Conservation (phyloP, 2,888 invertebrate genomes). For the Sarcophaga rosellei region DNA sequence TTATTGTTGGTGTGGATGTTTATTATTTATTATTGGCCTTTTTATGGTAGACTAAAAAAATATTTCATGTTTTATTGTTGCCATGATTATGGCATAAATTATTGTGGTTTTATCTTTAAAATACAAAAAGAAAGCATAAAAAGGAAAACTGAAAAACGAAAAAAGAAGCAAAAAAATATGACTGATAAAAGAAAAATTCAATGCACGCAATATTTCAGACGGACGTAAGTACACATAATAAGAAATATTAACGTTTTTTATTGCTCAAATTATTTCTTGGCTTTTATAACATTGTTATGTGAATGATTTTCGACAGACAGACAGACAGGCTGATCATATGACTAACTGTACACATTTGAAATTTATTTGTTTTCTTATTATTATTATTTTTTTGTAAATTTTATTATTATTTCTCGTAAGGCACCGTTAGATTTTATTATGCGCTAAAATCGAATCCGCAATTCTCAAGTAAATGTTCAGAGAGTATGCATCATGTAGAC, state of each 20-base stretch:
- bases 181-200: slow-evolving; percentile 2
- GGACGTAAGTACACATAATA: neutral
- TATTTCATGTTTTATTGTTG: slow-evolving; percentile 56
- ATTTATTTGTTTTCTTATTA: neutral
- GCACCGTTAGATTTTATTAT: neutral
- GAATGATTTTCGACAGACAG: slow-evolving; percentile 25
- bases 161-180: slow-evolving; percentile 2
- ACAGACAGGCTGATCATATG: neutral
- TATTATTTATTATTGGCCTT: slow-evolving; percentile 7
- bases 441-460: neutral
- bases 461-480: neutral
- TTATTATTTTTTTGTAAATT: neutral
- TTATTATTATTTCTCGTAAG: neutral
- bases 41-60: neutral
- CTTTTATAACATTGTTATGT: slow-evolving; percentile 45
- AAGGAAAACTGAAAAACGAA: neutral
- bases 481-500: neutral
- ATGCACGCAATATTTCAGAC: slow-evolving; percentile 51
- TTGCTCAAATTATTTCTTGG: slow-evolving; percentile 39
- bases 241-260: slow-evolving; percentile 42
- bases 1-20: neutral
- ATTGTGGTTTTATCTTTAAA: slow-evolving; percentile 57
- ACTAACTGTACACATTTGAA: neutral
- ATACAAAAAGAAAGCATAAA: slow-evolving; percentile 13
- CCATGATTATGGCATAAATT: slow-evolving; percentile 63